Percentiles rank a stretch among this genome's conserved stretches.
Conservation (phyloP, 2,888 invertebrate genomes). For the Phyto melanocephala region DNA sequence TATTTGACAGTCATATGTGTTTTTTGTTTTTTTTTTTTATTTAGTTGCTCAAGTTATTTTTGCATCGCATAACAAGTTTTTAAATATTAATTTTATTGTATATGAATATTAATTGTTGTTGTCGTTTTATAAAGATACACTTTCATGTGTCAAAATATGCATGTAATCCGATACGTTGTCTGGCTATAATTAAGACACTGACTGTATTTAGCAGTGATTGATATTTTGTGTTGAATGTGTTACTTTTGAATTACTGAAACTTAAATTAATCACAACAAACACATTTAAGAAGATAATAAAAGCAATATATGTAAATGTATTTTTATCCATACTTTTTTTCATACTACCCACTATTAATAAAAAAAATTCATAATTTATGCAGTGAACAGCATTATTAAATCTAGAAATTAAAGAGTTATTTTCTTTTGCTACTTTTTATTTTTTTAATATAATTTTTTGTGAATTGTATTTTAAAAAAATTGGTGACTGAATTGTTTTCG, state of each 20-base stretch:
- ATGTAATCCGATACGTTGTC: neutral
- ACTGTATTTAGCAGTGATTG: neutral
- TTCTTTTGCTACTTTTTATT: too few species aligned
- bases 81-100: neutral
- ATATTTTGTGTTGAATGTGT: neutral
- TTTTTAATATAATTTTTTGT: too few species aligned
- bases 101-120: neutral
- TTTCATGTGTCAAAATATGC: neutral
- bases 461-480: too few species aligned
- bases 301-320: neutral
- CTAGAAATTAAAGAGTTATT: too few species aligned
- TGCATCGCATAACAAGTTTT: slow-evolving; percentile 23
- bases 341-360: neutral
- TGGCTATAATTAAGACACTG: neutral
- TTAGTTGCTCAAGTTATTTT: slow-evolving; percentile 18
- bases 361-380: neutral
- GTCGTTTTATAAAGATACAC: neutral
- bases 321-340: neutral
- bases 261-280: neutral
- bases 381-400: neutral
- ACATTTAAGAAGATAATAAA: slow-evolving; percentile 14
- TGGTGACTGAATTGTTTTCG: too few species aligned
- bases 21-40: neutral
- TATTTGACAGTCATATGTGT: slow-evolving; percentile 7
- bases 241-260: neutral